phyloP scores from a whole-genome alignment of 2,888 invertebrate species.

The Diadegma fenestrale region DNA sequence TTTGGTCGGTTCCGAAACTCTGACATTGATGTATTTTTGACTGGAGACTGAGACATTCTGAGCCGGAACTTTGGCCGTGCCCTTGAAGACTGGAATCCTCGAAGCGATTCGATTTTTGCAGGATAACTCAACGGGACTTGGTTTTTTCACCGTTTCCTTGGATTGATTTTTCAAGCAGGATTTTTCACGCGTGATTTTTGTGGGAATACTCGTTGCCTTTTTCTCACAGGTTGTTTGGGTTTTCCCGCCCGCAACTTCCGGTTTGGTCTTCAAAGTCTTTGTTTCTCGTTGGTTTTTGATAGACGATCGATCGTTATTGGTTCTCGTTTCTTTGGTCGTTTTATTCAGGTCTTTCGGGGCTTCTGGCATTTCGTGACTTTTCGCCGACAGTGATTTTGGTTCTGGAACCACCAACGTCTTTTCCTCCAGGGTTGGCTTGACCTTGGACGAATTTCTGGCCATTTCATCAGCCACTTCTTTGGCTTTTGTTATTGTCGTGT shows the following conservation, averaged over 20 bases:
- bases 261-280: slow-evolving; percentile 55
- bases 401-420: background rate
- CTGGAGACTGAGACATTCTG: slow-evolving; percentile 68
- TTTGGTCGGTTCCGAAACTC: slow-evolving; percentile 50
- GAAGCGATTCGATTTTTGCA: slow-evolving; percentile 70
- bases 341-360: background rate
- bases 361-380: slow-evolving; percentile 13
- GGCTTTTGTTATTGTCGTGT: slow-evolving; percentile 66
- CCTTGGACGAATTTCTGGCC: slow-evolving; percentile 57
- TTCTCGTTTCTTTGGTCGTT: slow-evolving; percentile 7
- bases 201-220: slow-evolving; percentile 60
- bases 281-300: slow-evolving; percentile 47
- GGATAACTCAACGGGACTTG: slow-evolving; percentile 37
- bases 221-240: slow-evolving; percentile 14
- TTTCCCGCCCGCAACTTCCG: slow-evolving; percentile 31
- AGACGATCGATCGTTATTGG: background rate
- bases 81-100: slow-evolving; percentile 77
- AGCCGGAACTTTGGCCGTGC: slow-evolving; percentile 67
- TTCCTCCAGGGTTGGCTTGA: background rate
- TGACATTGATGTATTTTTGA: slow-evolving; percentile 62
- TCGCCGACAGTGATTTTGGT: slow-evolving; percentile 1
- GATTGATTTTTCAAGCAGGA: slow-evolving; percentile 33
- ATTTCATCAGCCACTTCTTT: slow-evolving; percentile 67
- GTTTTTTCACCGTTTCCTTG: slow-evolving; percentile 28
- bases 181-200: slow-evolving; percentile 48